Conservation (phyloP, 2,113 vertebrate species). For the Tetraodon nigroviridis region DNA sequence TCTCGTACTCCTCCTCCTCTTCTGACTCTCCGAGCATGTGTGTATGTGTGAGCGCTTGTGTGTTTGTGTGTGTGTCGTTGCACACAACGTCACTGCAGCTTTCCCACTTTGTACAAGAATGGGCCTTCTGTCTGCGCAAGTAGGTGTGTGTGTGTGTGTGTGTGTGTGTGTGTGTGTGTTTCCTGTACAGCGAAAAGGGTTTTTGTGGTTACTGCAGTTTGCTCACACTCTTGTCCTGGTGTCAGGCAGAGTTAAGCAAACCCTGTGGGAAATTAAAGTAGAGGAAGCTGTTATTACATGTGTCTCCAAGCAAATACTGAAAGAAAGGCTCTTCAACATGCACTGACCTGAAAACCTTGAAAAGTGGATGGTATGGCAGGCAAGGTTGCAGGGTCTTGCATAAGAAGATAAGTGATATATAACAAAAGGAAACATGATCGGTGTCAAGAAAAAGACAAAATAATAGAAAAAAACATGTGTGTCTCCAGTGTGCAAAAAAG, state of each 20-base stretch:
- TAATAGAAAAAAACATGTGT: background rate
- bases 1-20: conserved; percentile 39
- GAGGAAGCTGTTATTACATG: background rate
- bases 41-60: conserved; percentile 36
- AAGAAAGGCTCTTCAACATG: background rate
- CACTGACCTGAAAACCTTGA: conserved; percentile 8
- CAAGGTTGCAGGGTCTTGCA: too few species aligned
- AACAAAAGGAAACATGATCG: background rate
- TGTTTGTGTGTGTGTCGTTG: conserved; percentile 27
- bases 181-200: conserved; percentile 46
- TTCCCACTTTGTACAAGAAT: conserved; percentile 70
- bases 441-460: background rate
- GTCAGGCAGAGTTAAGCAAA: conserved; percentile 33
- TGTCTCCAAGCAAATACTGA: conserved; percentile 1
- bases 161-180: conserved; percentile 24
- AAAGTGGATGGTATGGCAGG: too few species aligned
- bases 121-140: conserved; percentile 66
- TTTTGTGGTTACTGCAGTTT: conserved; percentile 60
- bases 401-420: too few species aligned
- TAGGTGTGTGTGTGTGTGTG: conserved; percentile 14
- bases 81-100: conserved; percentile 57
- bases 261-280: conserved; percentile 4
- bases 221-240: conserved; percentile 45
- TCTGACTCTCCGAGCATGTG: conserved; percentile 7
- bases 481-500: too few species aligned